Evolutionary conservation across 2,113 vertebrate species (phyloP).

Genomic region (Phaethornis superciliosus): DNA sequence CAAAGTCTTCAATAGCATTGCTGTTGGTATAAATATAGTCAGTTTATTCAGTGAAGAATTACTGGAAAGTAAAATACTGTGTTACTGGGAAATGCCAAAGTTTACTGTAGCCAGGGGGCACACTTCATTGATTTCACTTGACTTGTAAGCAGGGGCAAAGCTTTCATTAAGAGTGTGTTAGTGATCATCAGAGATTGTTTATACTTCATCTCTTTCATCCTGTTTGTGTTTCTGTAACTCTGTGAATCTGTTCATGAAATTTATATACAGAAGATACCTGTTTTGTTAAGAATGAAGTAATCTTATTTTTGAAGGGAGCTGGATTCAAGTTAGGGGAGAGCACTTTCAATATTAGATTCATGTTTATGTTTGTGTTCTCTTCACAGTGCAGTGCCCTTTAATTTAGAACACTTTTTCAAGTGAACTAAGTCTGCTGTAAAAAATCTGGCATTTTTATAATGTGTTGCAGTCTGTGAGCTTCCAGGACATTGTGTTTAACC

Average conservation of each 20-base stretch:
- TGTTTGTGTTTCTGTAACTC: neutral
- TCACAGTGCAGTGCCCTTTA: neutral
- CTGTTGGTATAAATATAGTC: neutral
- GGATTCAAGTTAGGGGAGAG: neutral
- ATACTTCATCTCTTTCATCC: neutral
- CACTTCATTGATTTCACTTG: neutral
- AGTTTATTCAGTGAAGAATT: neutral
- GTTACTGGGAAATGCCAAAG: neutral
- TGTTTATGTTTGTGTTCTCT: neutral
- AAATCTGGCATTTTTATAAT: neutral
- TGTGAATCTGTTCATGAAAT: neutral
- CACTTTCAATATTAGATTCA: neutral
- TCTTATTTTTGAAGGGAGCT: neutral
- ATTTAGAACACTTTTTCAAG: neutral
- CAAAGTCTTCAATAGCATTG: neutral
- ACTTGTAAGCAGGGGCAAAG: neutral
- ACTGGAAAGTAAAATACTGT: neutral
- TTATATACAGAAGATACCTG: neutral
- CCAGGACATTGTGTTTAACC: neutral
- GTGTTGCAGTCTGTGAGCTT: neutral
- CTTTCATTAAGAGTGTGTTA: neutral
- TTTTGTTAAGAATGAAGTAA: neutral
- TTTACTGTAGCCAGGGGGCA: neutral
- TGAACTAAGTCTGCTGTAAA: neutral
- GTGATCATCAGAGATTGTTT: neutral